Percentiles rank a stretch among this genome's conserved stretches.
Evolutionary conservation across 1,140 invertebrate genomes (phyloP).

Genomic region (Bicyclus anynana): DNA sequence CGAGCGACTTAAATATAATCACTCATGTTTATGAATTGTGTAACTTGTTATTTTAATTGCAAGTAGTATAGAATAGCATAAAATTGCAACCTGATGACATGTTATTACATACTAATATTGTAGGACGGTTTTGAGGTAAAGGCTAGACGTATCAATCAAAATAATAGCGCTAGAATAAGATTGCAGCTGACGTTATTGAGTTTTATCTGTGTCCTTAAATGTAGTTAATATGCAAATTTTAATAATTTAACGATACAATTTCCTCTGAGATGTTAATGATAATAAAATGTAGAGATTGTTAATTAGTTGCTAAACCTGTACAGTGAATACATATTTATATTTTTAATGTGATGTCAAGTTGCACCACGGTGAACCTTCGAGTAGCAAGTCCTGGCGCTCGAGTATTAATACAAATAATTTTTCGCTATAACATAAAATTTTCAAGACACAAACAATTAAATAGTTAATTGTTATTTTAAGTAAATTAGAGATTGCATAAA

Average conservation of each 20-base stretch:
- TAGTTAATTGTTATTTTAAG: too few relatives aligned
- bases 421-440: too few relatives aligned
- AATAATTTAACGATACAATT: background rate
- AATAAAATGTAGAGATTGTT: too few relatives aligned
- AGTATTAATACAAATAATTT: too few relatives aligned
- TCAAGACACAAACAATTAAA: too few relatives aligned
- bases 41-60: slow-evolving; percentile 1
- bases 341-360: too few relatives aligned
- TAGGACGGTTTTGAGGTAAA: slow-evolving; percentile 8
- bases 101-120: slow-evolving; percentile 5
- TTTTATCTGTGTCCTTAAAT: background rate
- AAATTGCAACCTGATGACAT: slow-evolving; percentile 9
- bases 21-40: background rate
- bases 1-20: background rate
- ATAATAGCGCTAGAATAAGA: slow-evolving; percentile 5
- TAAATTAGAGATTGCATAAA: too few relatives aligned
- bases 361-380: too few relatives aligned
- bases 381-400: too few relatives aligned
- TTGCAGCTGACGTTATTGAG: background rate
- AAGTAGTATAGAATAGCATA: background rate
- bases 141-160: slow-evolving; percentile 1
- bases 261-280: background rate
- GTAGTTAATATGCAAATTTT: background rate
- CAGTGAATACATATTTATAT: too few relatives aligned
- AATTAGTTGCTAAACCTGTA: background rate